Percentiles rank a stretch among this genome's conserved stretches.
phyloP scores from a whole-genome alignment of 2,797 vertebrate species.

The Oryzias dopingdopingensis region DNA sequence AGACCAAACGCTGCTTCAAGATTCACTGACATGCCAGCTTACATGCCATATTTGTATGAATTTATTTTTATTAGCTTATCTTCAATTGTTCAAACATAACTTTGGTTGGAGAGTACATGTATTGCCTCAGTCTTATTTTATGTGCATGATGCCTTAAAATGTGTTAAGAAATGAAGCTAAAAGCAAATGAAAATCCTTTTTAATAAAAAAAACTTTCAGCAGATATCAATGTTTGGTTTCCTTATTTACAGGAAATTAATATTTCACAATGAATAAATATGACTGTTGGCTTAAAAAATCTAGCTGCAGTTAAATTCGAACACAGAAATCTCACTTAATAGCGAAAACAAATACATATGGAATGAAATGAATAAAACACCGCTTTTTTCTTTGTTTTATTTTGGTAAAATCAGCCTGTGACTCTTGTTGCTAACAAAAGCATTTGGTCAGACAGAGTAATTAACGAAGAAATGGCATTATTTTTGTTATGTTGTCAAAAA shows the following conservation, averaged over 20 bases:
- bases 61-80: conserved; percentile 66
- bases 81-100: conserved; percentile 56
- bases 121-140: conserved; percentile 71
- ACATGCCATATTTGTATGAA: conserved; percentile 81
- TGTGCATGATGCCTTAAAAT: conserved; percentile 85
- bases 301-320: too few relatives aligned
- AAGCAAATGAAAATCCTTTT: conserved; percentile 58
- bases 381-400: too few relatives aligned
- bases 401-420: too few relatives aligned
- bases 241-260: conserved; percentile 5
- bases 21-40: conserved; percentile 77
- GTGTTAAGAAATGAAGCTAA: conserved; percentile 61
- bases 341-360: background rate
- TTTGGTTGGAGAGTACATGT: conserved; percentile 60
- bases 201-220: conserved; percentile 73
- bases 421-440: too few relatives aligned
- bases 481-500: too few relatives aligned
- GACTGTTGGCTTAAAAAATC: background rate
- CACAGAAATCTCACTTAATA: background rate
- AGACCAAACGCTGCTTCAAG: conserved; percentile 67
- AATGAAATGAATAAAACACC: too few relatives aligned
- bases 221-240: conserved; percentile 13
- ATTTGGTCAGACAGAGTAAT: too few relatives aligned
- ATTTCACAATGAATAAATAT: background rate
- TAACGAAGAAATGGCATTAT: too few relatives aligned